Base-by-base conservation (phyloP, 2,797 vertebrate species). In the Microtus californicus region DNA sequence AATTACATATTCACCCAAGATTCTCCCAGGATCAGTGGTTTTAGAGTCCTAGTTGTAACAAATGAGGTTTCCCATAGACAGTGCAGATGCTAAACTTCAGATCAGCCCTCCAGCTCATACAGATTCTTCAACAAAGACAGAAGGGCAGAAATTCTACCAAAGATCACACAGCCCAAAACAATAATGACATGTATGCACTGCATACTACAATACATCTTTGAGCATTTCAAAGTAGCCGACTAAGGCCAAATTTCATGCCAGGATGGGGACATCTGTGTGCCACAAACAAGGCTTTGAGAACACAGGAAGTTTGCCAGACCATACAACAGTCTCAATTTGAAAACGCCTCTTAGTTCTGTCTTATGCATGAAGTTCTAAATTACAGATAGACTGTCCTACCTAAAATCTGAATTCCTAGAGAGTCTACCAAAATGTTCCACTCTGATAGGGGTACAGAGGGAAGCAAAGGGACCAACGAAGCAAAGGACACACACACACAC, bases 401-500 rank as follows among this genome's bases (percentile, higher is more conserved):
- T 94, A 93, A 90, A 93, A 92, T 59, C 12, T 59, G 56, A 95
- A 91, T 94, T 95, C 90, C 90, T 95, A 93, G 54, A 94, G 74
- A 95, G 69, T 11, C 85, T 79, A 63, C 6, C 37, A 10, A 45
- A 95, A 96, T 80, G 15, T 63, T 95, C 88, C 81, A 93, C 17
- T 93, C 51, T 59, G 23, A 89, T n/a, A 81, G 7, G 9, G 31
- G 14, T 34, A 85, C 15, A 11, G 73, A 95, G 37, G 54, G 29
- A 79, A 56, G 37, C 56, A 82, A 83, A 2, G 34, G n/a, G 34
- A 74, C 1, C 1, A 80, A 15, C 19, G 13, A 78, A 80, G 14
- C n/a, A 77, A 31, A 90, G 40, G 79, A 90, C 40, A 91, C 45
- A 78, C 54, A 56, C 51, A 54, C 51, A 56, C 17, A 56, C 19